These are phyloP conservation scores for Zeuzera pyrina DNA, from an alignment of 2,888 invertebrate genomes.

Conservation along the genomic window DNA sequence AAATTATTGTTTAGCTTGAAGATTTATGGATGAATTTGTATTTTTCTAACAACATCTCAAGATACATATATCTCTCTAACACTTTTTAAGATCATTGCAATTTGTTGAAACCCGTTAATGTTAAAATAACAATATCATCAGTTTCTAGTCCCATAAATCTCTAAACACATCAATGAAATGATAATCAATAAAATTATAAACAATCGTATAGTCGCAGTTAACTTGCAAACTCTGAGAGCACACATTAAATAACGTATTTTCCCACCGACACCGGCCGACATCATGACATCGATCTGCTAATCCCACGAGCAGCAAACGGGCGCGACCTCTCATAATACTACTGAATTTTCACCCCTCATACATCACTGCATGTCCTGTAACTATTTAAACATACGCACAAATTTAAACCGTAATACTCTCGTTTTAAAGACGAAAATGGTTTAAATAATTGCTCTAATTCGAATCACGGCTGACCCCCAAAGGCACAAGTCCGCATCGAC, in stretches of 20 bases:
- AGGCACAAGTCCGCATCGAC: constrained; percentile 8
- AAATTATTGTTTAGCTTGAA: no score
- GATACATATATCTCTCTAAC: no score
- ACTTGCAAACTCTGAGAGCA: constrained; percentile 7
- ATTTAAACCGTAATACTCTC: constrained; percentile 11
- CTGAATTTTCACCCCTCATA: constrained; percentile 19
- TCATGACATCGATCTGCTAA: constrained; percentile 40
- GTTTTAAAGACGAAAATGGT: constrained; percentile 12
- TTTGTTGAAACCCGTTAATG: no score
- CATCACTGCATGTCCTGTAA: constrained; percentile 21
- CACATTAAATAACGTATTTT: constrained; percentile 1
- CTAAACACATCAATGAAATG: no score
- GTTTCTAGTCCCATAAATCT: no score
- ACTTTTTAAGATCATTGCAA: no score
- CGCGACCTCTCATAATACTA: constrained; percentile 10
- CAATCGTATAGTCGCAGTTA: constrained; percentile 1
- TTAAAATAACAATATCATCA: no score
- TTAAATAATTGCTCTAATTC: not conserved
- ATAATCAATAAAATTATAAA: no score
- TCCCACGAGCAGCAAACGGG: constrained; percentile 18
- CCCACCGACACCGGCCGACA: not conserved
- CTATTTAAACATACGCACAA: constrained; percentile 14
- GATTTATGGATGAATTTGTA: no score
- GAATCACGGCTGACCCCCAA: constrained; percentile 13
- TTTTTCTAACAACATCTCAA: no score